Conservation (phyloP, 2,797 vertebrate genomes). For the Parotocinclus haroldoi region DNA sequence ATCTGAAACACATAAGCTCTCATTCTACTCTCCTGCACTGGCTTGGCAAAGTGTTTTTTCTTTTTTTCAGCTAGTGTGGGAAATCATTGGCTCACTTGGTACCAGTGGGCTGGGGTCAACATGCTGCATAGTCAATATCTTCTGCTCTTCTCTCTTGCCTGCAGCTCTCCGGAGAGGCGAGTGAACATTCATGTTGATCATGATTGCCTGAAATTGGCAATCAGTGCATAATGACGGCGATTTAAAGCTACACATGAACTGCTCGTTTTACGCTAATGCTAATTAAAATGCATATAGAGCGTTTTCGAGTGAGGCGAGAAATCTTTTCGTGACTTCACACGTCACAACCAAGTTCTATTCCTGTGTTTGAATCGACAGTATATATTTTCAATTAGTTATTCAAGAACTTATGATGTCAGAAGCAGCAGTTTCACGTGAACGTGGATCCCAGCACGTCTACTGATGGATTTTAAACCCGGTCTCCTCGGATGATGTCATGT, state of each 20-base stretch:
- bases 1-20: neutral
- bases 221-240: constrained; percentile 5
- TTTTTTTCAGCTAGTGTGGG: constrained; percentile 12
- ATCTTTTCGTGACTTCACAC: no score
- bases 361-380: neutral
- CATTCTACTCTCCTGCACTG: neutral
- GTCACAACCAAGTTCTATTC: no score
- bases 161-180: constrained; percentile 12
- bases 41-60: neutral
- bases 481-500: constrained; percentile 22
- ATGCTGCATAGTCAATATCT: constrained; percentile 16
- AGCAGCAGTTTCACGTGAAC: no score
- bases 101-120: constrained; percentile 36
- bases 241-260: neutral
- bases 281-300: neutral
- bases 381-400: neutral
- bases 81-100: constrained; percentile 23
- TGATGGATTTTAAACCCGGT: constrained; percentile 21
- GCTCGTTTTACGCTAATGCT: no score
- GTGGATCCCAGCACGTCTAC: constrained; percentile 36
- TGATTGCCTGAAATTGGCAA: neutral
- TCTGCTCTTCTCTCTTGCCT: constrained; percentile 11
- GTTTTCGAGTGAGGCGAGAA: neutral
- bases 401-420: no score
- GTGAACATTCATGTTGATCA: constrained; percentile 15